Evolutionary conservation across 2,113 vertebrate species (phyloP).

Genomic region (Pantherophis guttatus): DNA sequence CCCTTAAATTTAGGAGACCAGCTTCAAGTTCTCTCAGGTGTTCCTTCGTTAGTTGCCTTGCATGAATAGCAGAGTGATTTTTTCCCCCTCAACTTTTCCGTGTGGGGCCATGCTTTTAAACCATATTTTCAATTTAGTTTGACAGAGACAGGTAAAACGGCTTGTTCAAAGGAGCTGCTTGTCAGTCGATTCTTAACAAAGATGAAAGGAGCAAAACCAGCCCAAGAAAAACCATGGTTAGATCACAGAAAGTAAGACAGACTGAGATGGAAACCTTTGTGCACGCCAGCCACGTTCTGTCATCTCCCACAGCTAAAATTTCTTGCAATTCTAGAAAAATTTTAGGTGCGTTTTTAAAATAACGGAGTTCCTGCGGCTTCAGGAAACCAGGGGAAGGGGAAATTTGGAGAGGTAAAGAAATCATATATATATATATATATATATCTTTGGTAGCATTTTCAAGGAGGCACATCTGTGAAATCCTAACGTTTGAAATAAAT

Average conservation of each 20-base stretch:
- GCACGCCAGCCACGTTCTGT: neutral
- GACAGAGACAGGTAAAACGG: neutral
- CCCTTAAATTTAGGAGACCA: neutral
- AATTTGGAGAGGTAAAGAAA: neutral
- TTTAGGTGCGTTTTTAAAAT: neutral
- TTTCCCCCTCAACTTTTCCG: neutral
- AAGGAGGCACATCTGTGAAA: conserved; percentile 36
- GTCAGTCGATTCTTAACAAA: neutral
- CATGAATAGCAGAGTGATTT: neutral
- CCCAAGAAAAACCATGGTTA: neutral
- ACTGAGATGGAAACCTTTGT: neutral
- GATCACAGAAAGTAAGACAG: neutral
- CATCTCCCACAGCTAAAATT: neutral
- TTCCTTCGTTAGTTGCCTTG: neutral
- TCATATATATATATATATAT: neutral
- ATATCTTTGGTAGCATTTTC: neutral
- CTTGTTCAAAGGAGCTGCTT: neutral
- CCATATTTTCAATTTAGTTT: neutral
- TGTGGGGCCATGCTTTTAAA: neutral
- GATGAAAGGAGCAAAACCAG: neutral
- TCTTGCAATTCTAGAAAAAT: no score
- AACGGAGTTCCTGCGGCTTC: neutral
- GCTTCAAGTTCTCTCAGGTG: neutral
- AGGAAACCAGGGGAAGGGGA: neutral
- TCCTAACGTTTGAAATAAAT: conserved; percentile 76